Base-by-base conservation (phyloP, 1,140 invertebrate genomes). In the Ceratina australensis region DNA sequence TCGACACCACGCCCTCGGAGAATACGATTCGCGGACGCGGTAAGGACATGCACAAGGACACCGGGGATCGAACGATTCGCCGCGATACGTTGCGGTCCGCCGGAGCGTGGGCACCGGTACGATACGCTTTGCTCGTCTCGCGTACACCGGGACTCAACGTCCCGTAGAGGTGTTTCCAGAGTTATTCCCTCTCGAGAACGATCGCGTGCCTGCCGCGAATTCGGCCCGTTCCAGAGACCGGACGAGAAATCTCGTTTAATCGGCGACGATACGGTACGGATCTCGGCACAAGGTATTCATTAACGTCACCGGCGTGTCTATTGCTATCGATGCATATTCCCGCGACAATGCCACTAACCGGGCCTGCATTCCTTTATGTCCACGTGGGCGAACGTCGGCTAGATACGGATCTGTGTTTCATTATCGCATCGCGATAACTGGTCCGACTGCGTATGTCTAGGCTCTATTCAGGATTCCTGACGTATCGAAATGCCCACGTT, bases 141-240 rank as follows among this genome's bases (percentile, higher is more conserved):
- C 50, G 50, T 50, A 16, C 2, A 20, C 47, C 52, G 47, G 26
- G 59, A 78, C 63, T 85, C 60, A 76, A 81, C 73, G 83, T 49
- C 56, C 69, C 57, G 28, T 85, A 61, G 71, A 79, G 63, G 75
- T 54, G 69, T 72, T 73, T 78, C 69, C 66, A 80, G 63, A 22
- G 57, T 28, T 61, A 22, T 60, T 75, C 42, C 67, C 67, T 80
- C 52, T 72, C 71, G 78, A 74, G 83, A 85, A 85, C 47, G 84
- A 86, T 83, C 84, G 81, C 85, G 81, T 84, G 84, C 72, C 72
- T 61, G 60, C 59, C 52, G 61, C 64, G 77, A 72, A 86, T 86
- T 73, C 71, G 28, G 69, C 73, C 64, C 69, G 49, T 65, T 50
- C 61, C 33, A 42, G 5, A 42, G 8, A 15, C n/a, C n/a, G 66